Evolutionary conservation across 2,113 vertebrate genomes (phyloP).

Genomic region (Octodon degus): DNA sequence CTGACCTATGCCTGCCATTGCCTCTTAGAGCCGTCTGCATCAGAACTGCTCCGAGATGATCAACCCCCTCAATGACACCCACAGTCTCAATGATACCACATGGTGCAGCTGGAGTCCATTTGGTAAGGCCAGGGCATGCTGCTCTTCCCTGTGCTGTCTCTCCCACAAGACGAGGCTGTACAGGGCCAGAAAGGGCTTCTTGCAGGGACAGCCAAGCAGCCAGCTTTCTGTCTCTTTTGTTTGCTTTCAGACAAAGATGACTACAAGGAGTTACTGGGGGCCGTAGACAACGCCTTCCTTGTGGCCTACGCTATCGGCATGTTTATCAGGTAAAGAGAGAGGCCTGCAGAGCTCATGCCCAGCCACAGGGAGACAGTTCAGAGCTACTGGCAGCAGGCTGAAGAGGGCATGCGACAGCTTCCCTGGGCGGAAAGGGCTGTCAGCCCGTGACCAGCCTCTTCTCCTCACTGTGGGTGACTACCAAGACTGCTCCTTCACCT

Average conservation of each 20-base stretch:
- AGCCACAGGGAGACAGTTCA: neutral
- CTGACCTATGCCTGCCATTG: neutral
- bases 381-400: neutral
- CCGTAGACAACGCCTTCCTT: slow-evolving; percentile 96
- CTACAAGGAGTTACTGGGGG: slow-evolving; percentile 94
- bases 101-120: slow-evolving; percentile 98
- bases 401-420: too few species aligned
- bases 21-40: slow-evolving; percentile 93
- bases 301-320: slow-evolving; percentile 97
- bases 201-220: neutral
- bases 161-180: neutral
- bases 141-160: rapidly evolving
- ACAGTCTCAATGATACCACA: slow-evolving; percentile 87
- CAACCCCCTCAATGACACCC: slow-evolving; percentile 83
- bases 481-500: neutral
- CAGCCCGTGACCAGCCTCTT: neutral
- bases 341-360: neutral
- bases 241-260: slow-evolving; percentile 90
- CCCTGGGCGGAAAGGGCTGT: neutral
- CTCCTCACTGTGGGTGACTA: rapidly evolving
- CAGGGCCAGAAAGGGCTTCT: neutral
- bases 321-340: slow-evolving; percentile 93
- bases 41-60: slow-evolving; percentile 91
- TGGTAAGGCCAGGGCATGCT: slow-evolving; percentile 86
- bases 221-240: neutral